Base-by-base conservation (phyloP, 2,797 vertebrate species). In the Cyclura pinguis region DNA sequence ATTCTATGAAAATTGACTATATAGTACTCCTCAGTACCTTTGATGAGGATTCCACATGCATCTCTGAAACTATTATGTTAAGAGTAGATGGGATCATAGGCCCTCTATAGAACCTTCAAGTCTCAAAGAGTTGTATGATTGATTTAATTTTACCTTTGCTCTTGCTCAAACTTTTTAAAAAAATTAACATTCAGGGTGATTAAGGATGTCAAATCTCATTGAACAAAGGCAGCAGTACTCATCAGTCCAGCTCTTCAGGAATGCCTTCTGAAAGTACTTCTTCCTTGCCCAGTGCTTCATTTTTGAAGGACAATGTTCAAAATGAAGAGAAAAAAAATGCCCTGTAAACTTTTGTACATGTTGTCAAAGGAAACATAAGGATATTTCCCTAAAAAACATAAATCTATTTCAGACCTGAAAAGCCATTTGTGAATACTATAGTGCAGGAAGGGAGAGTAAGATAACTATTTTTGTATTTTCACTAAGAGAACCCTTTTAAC, bases 271-370 rank as follows among this genome's bases (percentile, higher is more conserved):
- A 22, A 59, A 22, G 20, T 82, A n/a, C 18, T 12, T 83, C 59
- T 62, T 62, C n/a, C 57, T 62, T 83, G 22, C 12, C 52, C 78
- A 80, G 6, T 13, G 2, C 13, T 82, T 59, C 32, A 57, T 83
- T 62, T 83, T 83, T 83, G 57, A 83, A 38, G 80, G 47, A 32
- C 80, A 83, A 83, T 64, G 22, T 42, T 83, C n/a, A 83, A 62
- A 62, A 62, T 38, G n/a, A 64, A 22, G 35, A 62, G n/a, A 22
- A 18, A 83, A 83, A 83, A 38, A 62, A 20, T 62, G 14, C 13
- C 57, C 29, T 80, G 57, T 55, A 42, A 27, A 38, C 55, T 62
- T 62, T 62, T 62, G 35, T 38, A 13, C 24, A 35, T 38, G 9
- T 20, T 83, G n/a, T 83, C 35, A 83, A 62, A 83, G 20, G 57